These are phyloP conservation scores for Drosophila maculinotata DNA, from an alignment of 2,888 invertebrate genomes.

Conservation along the genomic window DNA sequence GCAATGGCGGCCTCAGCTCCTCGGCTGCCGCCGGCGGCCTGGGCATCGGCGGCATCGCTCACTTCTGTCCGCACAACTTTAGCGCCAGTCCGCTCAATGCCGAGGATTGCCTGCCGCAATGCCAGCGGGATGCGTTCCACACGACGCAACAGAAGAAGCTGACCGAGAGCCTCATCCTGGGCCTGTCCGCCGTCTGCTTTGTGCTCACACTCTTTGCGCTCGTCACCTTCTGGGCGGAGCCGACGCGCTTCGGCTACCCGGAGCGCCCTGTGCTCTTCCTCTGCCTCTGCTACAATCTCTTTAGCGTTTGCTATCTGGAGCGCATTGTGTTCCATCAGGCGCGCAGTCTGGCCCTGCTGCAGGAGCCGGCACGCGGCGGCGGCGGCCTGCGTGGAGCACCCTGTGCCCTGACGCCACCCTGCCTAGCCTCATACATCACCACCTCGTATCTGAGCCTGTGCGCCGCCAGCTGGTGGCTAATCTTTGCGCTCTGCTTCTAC, in stretches of 20 bases:
- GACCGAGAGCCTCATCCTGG: constrained; percentile 91
- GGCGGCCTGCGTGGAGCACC: constrained; percentile 23
- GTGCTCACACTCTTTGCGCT: constrained; percentile 93
- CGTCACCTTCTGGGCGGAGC: constrained; percentile 95
- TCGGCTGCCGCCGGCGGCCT: constrained; percentile 22
- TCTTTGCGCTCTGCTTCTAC: constrained; percentile 95
- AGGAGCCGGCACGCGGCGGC: constrained; percentile 85
- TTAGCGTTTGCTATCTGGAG: constrained; percentile 90
- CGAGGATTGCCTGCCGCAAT: constrained; percentile 87
- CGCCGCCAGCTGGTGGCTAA: constrained; percentile 94
- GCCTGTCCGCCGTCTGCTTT: constrained; percentile 91
- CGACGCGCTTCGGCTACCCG: constrained; percentile 95
- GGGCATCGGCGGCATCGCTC: constrained; percentile 12
- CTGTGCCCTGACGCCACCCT: constrained; percentile 87
- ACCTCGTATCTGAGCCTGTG: constrained; percentile 93
- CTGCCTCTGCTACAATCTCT: constrained; percentile 93
- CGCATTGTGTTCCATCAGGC: constrained; percentile 87
- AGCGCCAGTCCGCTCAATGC: constrained; percentile 85
- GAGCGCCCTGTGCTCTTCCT: constrained; percentile 96
- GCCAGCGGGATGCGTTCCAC: constrained; percentile 90
- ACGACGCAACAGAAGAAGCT: constrained; percentile 89
- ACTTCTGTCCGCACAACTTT: constrained; percentile 88
- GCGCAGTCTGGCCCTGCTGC: constrained; percentile 74
- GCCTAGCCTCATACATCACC: constrained; percentile 90
- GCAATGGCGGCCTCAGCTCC: constrained; percentile 21